phyloP scores from a whole-genome alignment of 2,888 invertebrate genomes.

The Drosophila parthenogenetica region DNA sequence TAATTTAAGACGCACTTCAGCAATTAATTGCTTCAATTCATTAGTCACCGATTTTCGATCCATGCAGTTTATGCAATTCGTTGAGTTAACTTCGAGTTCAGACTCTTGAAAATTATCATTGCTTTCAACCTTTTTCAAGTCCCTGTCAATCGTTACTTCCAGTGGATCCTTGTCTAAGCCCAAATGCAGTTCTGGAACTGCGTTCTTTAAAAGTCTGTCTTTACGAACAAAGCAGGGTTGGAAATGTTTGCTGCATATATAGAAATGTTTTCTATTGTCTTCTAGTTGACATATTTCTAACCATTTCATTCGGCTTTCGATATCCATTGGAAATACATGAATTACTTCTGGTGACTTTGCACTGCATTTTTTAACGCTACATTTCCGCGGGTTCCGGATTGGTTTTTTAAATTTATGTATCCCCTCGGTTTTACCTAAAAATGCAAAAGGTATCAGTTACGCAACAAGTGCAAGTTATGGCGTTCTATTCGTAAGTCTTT shows the following conservation, averaged over 20 bases:
- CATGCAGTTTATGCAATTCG: background rate
- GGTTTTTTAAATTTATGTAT: slow-evolving; percentile 19
- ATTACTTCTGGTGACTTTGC: slow-evolving; percentile 14
- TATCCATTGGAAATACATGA: slow-evolving; percentile 37
- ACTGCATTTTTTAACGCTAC: slow-evolving; percentile 32
- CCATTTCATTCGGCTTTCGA: slow-evolving; percentile 29
- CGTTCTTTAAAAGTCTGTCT: slow-evolving; percentile 12
- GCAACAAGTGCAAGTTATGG: background rate
- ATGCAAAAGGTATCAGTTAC: too few relatives aligned
- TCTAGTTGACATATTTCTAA: slow-evolving; percentile 33
- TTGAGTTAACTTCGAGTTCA: background rate
- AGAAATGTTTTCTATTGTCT: background rate
- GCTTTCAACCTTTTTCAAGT: slow-evolving; percentile 1
- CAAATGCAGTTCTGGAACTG: slow-evolving; percentile 42
- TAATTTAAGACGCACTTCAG: slow-evolving; percentile 22
- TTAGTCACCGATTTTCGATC: background rate
- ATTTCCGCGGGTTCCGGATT: slow-evolving; percentile 13
- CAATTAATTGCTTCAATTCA: slow-evolving; percentile 21
- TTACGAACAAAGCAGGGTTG: background rate
- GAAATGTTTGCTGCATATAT: slow-evolving; percentile 26
- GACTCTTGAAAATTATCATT: background rate
- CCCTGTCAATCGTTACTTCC: background rate
- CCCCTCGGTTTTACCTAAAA: slow-evolving; percentile 17
- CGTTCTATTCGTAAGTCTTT: background rate
- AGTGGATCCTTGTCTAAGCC: slow-evolving; percentile 38